Conservation (phyloP, 2,113 vertebrate species). For the Perccottus glenii region DNA sequence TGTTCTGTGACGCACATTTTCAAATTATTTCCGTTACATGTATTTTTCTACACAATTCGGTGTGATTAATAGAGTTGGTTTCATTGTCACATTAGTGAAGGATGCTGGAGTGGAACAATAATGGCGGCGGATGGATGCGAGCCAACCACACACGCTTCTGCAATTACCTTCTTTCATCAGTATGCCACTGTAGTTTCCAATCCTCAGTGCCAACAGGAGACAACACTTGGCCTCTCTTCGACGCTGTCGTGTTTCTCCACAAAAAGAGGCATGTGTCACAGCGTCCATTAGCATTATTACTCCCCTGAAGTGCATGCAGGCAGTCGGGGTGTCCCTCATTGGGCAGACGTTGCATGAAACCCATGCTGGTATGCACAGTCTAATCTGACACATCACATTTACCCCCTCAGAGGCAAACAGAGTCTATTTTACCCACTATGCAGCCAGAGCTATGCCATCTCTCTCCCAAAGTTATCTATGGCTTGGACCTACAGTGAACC, state of each 20-base stretch:
- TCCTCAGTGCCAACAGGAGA: constrained; percentile 36
- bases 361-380: constrained; percentile 46
- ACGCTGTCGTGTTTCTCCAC: constrained; percentile 25
- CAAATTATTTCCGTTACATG: background rate
- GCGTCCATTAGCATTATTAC: constrained; percentile 68
- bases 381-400: constrained; percentile 72
- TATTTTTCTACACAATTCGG: background rate
- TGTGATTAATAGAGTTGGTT: constrained; percentile 9
- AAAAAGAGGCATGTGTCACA: constrained; percentile 55
- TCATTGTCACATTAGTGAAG: constrained; percentile 1
- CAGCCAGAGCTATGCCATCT: constrained; percentile 28
- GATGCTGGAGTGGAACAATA: background rate
- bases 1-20: background rate
- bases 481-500: constrained; percentile 13
- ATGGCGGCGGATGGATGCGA: constrained; percentile 1
- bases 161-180: constrained; percentile 32
- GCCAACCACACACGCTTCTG: constrained; percentile 13
- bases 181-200: constrained; percentile 33
- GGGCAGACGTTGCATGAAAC: constrained; percentile 65
- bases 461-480: constrained; percentile 7
- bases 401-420: background rate
- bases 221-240: constrained; percentile 49
- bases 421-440: constrained; percentile 28
- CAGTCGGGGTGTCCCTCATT: constrained; percentile 51
- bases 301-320: constrained; percentile 57